phyloP scores from a whole-genome alignment of 2,113 vertebrate species.

The Phodopus roborovskii region DNA sequence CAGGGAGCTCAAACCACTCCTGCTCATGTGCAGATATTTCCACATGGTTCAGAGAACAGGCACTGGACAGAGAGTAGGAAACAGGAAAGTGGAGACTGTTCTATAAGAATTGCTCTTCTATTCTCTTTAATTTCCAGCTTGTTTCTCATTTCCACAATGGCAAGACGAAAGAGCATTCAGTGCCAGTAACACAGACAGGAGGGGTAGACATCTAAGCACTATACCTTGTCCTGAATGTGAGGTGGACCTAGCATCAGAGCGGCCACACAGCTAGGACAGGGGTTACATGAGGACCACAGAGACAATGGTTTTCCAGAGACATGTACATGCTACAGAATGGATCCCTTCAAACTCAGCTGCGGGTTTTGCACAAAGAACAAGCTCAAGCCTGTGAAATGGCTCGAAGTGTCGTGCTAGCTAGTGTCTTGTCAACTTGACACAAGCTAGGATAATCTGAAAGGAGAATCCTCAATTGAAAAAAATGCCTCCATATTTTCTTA shows the following conservation, averaged over 20 bases:
- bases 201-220: neutral
- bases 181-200: rapidly evolving
- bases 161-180: neutral
- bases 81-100: rapidly evolving
- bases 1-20: neutral
- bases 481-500: neutral
- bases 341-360: neutral
- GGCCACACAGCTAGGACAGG: neutral
- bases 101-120: neutral
- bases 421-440: neutral
- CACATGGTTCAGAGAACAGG: no score
- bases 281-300: rapidly evolving
- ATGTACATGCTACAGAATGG: rapidly evolving
- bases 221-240: neutral
- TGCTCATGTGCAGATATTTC: neutral
- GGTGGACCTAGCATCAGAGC: rapidly evolving
- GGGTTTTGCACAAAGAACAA: neutral
- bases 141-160: neutral
- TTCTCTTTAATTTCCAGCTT: neutral
- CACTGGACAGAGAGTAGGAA: no score
- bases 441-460: neutral
- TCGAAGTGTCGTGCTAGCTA: neutral
- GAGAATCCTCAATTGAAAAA: neutral
- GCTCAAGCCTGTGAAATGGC: neutral
- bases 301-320: neutral